Percentiles rank a stretch among this genome's conserved stretches.
Evolutionary conservation across 2,113 vertebrate genomes (phyloP).

Genomic region (Ammospiza caudacuta): DNA sequence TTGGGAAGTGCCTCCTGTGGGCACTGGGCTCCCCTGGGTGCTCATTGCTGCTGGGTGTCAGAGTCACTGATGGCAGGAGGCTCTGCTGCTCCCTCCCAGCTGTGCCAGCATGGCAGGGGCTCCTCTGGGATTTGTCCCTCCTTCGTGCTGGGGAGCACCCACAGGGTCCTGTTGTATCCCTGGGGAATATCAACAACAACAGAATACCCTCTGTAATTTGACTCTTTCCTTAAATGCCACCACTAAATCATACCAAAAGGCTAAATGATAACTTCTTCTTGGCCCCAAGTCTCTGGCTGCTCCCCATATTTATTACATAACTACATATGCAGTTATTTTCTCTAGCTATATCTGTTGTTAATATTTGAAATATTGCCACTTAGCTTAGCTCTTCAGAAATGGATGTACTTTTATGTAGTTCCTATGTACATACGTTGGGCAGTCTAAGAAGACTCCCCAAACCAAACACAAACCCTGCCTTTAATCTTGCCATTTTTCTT

Average conservation of each 20-base stretch:
- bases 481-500: not conserved
- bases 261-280: not conserved
- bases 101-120: not conserved
- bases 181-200: not conserved
- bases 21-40: not conserved
- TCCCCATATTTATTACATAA: not conserved
- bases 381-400: not conserved
- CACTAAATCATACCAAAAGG: not conserved
- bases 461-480: not conserved
- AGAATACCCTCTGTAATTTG: not conserved
- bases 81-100: not conserved
- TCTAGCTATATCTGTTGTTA: not conserved
- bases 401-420: not conserved
- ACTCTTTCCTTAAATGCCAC: not conserved
- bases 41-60: not conserved
- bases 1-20: not conserved
- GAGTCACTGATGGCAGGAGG: not conserved
- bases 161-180: not conserved
- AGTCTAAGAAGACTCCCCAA: not conserved
- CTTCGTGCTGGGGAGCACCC: not conserved
- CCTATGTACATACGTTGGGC: not conserved
- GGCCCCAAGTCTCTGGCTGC: not conserved
- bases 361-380: not conserved
- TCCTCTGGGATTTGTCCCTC: not conserved
- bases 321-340: not conserved